Evolutionary conservation across 2,888 invertebrate species (phyloP), one percentile per base, ranked within the genome.

Genomic region (Pecten maximus): DNA sequence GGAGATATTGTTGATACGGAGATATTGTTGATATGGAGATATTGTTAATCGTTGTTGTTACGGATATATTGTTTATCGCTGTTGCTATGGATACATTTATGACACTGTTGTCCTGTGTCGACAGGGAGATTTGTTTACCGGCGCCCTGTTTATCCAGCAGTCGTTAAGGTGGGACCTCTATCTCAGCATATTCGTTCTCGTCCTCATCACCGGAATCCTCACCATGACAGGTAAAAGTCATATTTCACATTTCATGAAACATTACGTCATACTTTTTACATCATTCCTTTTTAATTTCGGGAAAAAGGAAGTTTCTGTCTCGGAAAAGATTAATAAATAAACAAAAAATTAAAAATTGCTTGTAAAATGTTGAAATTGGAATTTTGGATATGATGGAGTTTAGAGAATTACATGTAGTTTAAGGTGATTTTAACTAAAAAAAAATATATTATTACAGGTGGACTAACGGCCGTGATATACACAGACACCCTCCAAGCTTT

Each of bases 121-220:
- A 28, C 93, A 97, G 97, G 97, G 97, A 12, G 97, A 97, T 92
- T 94, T 97, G 54, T 97, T 96, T 94, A 97, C 97, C 10, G 97
- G 97, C 12, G 97, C 97, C 0, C 93, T 97, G 35, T 97, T 97
- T 94, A 97, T 97, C 40, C 97, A 97, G 90, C 97, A 97, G 91
- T 96, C 97, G 0, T 93, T 97, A 40, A 96, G 97, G 40, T 96
- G 96, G 96, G 97, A 97, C 87, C 93, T 97, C 40, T 97, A 97
- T 93, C 93, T 96, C 48, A 96, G 97, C 40, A 96, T 97, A 44
- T 93, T 97, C 28, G 94, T 97, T 28, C 96, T 97, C 2, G 94
- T 97, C 89, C 94, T 96, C 15, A 96, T 97, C 87, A 97, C 97
- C 1, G 97, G 97, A 2, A 89, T 97, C 2, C 96, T 97, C 90